Evolutionary conservation across 2,888 invertebrate species (phyloP).

Genomic region (Pyralis farinalis): DNA sequence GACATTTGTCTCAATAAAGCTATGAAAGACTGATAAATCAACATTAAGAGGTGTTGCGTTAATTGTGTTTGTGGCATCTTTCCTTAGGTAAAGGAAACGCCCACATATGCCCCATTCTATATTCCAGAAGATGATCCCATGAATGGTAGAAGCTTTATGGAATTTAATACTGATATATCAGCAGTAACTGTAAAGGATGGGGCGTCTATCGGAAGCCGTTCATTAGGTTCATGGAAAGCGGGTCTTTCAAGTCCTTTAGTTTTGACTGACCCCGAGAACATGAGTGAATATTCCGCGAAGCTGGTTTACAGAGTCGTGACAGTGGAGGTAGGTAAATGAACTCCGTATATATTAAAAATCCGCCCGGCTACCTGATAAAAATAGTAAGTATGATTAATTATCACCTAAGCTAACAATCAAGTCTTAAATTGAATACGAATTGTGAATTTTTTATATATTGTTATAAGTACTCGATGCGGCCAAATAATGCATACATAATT

Average conservation of each 20-base stretch:
- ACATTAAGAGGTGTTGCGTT: not conserved
- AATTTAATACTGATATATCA: slow-evolving; percentile 86
- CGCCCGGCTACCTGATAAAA: slow-evolving; percentile 50
- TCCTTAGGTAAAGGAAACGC: slow-evolving; percentile 80
- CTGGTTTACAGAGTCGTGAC: slow-evolving; percentile 94
- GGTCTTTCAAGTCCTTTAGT: slow-evolving; percentile 85
- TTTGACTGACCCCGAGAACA: slow-evolving; percentile 83
- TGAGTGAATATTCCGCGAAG: slow-evolving; percentile 89
- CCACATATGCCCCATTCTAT: slow-evolving; percentile 85
- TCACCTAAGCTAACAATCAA: slow-evolving; percentile 55
- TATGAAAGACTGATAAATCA: slow-evolving; percentile 1
- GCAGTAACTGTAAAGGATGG: slow-evolving; percentile 87
- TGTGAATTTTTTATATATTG: not conserved
- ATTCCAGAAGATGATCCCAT: slow-evolving; percentile 81
- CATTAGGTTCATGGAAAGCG: slow-evolving; percentile 89
- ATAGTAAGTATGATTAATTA: slow-evolving; percentile 45
- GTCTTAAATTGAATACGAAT: not conserved
- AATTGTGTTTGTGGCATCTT: slow-evolving; percentile 11
- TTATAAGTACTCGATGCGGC: too few species aligned
- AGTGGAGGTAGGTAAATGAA: slow-evolving; percentile 85
- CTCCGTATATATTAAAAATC: slow-evolving; percentile 46
- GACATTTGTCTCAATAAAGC: not conserved
- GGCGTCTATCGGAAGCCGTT: slow-evolving; percentile 85
- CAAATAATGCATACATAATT: too few species aligned
- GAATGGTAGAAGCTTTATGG: slow-evolving; percentile 88